phyloP scores from a whole-genome alignment of 2,113 vertebrate genomes.

The Tetrax tetrax region DNA sequence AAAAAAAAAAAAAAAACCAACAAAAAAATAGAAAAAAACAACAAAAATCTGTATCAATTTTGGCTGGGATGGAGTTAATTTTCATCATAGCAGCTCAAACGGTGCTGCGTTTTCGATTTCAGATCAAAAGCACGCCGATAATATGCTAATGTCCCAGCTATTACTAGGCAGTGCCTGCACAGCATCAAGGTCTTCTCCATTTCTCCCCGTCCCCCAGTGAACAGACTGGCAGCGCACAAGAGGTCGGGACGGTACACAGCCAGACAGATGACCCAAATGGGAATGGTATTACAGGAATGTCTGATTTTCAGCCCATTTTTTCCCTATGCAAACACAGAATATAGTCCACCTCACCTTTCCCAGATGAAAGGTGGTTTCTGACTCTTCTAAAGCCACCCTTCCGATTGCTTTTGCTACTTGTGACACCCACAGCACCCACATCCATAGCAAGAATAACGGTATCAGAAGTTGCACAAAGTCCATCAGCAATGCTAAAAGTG shows the following conservation, averaged over 20 bases:
- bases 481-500: background rate
- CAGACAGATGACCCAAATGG: background rate
- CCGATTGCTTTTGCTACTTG: background rate
- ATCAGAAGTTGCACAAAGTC: background rate
- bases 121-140: background rate
- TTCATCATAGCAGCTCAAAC: background rate
- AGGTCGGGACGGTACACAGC: background rate
- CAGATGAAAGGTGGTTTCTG: background rate
- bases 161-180: background rate
- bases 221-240: background rate
- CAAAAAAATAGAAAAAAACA: background rate
- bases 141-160: background rate
- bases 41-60: background rate
- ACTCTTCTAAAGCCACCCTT: background rate
- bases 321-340: background rate
- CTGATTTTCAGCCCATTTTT: background rate
- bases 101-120: background rate
- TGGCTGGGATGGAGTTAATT: background rate
- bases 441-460: background rate
- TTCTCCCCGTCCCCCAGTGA: background rate
- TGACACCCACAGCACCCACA: background rate
- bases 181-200: background rate
- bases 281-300: background rate
- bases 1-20: no score
- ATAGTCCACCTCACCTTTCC: background rate